Evolutionary conservation across 2,797 vertebrate species (phyloP).

Genomic region (Falco berigora): DNA sequence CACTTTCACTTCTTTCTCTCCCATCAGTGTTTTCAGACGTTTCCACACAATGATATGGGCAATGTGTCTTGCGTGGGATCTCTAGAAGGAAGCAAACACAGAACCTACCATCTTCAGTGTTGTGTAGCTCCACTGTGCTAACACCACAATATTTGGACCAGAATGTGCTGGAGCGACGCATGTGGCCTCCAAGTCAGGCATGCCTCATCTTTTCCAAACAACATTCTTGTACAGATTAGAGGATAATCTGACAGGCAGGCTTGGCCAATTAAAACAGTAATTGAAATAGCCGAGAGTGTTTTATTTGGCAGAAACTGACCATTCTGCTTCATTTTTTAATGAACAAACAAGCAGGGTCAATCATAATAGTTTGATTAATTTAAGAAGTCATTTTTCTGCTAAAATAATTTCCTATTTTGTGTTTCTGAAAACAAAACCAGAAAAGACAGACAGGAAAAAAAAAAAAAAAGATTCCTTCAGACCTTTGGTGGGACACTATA

Average conservation of each 20-base stretch:
- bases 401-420: conserved; percentile 4
- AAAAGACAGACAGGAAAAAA: background rate
- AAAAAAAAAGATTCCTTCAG: background rate
- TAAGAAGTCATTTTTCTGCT: conserved; percentile 51
- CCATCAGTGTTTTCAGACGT: conserved; percentile 31
- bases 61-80: background rate
- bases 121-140: conserved; percentile 2
- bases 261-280: conserved; percentile 77
- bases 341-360: conserved; percentile 52
- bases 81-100: conserved; percentile 21
- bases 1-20: conserved; percentile 19
- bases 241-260: conserved; percentile 69
- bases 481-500: conserved; percentile 35
- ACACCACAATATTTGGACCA: conserved; percentile 16
- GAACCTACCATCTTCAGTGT: background rate
- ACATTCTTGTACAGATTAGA: conserved; percentile 79
- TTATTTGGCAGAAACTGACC: conserved; percentile 70
- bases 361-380: conserved; percentile 41
- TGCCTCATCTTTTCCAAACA: conserved; percentile 73
- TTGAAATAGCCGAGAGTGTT: conserved; percentile 73
- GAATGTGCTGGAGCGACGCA: conserved; percentile 53
- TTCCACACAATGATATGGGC: background rate
- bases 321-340: conserved; percentile 63
- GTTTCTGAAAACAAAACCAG: conserved; percentile 11
- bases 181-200: conserved; percentile 54